These are phyloP conservation scores for Sthenelais limicola DNA, from an alignment of 2,888 invertebrate species.

Conservation along the genomic window DNA sequence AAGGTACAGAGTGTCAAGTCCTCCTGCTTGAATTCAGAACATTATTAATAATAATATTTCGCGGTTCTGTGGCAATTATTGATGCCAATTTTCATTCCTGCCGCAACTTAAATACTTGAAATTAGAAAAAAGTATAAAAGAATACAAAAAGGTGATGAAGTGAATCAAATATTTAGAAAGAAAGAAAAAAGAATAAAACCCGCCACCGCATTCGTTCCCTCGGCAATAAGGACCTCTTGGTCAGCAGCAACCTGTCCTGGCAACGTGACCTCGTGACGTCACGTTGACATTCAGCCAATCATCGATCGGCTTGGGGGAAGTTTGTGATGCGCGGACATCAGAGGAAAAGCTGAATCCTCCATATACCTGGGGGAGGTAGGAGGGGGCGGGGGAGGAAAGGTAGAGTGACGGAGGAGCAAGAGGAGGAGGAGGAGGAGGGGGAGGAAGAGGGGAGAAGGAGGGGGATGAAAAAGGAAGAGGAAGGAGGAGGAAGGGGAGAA, in stretches of 20 bases:
- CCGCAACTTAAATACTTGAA: no score
- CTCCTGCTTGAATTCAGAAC: no score
- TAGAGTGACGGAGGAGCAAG: neutral
- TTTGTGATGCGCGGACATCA: neutral
- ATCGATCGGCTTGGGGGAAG: conserved; percentile 21
- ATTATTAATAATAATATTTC: no score
- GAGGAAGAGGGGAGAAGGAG: neutral
- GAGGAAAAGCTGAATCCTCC: neutral
- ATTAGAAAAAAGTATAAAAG: no score
- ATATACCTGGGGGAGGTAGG: neutral
- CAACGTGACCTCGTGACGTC: conserved; percentile 22
- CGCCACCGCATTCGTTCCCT: no score
- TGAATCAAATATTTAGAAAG: no score
- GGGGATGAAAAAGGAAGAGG: neutral
- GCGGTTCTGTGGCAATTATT: no score
- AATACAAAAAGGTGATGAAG: no score
- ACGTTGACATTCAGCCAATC: conserved; percentile 7
- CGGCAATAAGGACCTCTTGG: conserved; percentile 13
- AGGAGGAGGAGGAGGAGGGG: neutral
- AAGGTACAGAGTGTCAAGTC: no score
- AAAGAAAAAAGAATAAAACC: no score
- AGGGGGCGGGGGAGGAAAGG: neutral
- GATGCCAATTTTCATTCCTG: no score
- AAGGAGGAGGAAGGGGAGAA: neutral
- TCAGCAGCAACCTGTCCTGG: conserved; percentile 16